phyloP scores from a whole-genome alignment of 2,888 invertebrate species.

The Amorpha juglandis region DNA sequence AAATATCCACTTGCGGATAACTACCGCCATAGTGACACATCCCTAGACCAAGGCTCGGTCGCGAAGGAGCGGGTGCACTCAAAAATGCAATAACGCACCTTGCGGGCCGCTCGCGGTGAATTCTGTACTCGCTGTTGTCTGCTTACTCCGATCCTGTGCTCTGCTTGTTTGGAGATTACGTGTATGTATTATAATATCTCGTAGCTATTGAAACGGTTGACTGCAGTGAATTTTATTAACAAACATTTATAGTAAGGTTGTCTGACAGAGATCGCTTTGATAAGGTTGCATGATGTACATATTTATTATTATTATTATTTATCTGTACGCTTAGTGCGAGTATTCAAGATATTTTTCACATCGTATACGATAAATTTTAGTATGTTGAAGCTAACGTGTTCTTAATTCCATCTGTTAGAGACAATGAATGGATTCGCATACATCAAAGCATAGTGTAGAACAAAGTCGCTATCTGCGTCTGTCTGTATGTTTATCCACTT shows the following conservation, averaged over 20 bases:
- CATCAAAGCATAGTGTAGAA: too few relatives aligned
- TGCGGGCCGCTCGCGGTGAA: conserved; percentile 42
- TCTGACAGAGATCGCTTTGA: too few relatives aligned
- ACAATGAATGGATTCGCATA: too few relatives aligned
- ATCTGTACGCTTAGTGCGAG: too few relatives aligned
- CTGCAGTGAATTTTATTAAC: neutral
- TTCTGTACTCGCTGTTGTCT: conserved; percentile 36
- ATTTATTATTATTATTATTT: too few relatives aligned
- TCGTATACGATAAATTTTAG: too few relatives aligned
- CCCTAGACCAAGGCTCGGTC: neutral
- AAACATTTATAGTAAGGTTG: neutral
- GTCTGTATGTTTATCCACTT: too few relatives aligned
- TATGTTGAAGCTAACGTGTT: too few relatives aligned
- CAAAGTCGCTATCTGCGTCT: too few relatives aligned
- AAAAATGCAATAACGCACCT: conserved; percentile 68
- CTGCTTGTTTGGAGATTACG: neutral
- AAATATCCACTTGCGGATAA: neutral
- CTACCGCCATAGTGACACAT: neutral
- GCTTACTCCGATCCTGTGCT: neutral
- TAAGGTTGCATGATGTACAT: too few relatives aligned
- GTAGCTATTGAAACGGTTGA: neutral
- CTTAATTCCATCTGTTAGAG: too few relatives aligned
- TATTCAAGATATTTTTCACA: too few relatives aligned
- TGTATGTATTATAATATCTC: neutral
- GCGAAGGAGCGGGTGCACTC: conserved; percentile 42